Percentiles rank a stretch among this genome's conserved stretches.
phyloP scores from a whole-genome alignment of 2,113 vertebrate genomes.

The Myodes glareolus region DNA sequence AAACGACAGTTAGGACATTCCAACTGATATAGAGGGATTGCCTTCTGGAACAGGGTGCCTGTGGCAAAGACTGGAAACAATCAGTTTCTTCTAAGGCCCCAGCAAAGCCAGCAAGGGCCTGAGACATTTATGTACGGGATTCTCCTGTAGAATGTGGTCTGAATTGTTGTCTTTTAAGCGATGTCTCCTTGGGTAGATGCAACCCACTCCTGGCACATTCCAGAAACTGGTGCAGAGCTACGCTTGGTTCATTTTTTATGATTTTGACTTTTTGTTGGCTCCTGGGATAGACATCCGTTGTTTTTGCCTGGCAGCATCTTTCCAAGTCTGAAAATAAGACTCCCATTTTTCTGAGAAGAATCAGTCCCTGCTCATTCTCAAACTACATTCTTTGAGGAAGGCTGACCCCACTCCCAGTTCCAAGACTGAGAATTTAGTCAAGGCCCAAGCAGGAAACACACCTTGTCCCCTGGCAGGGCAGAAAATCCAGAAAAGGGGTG shows the following conservation, averaged over 20 bases:
- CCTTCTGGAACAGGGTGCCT: not conserved
- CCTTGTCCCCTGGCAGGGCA: not conserved
- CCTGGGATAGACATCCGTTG: conserved; percentile 17
- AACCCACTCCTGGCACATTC: not conserved
- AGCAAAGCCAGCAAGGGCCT: not conserved
- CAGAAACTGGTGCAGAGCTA: not conserved
- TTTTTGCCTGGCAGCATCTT: not conserved
- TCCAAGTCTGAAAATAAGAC: not conserved
- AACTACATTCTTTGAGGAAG: not conserved
- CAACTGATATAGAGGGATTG: not conserved
- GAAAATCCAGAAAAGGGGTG: accelerated
- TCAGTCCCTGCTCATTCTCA: not conserved
- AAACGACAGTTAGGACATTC: not conserved
- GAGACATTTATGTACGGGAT: not conserved
- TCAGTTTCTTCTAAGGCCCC: not conserved
- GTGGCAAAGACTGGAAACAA: not conserved
- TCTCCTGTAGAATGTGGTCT: not conserved
- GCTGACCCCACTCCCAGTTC: not conserved
- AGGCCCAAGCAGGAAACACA: not conserved
- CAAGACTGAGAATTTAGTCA: not conserved
- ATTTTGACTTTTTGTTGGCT: conserved; percentile 20
- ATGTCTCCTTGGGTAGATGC: not conserved
- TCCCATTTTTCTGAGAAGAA: not conserved
- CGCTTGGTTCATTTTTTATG: not conserved
- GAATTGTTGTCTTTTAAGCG: not conserved